Evolutionary conservation across 1,140 invertebrate species (phyloP).

Genomic region (Solenopsis fugax): DNA sequence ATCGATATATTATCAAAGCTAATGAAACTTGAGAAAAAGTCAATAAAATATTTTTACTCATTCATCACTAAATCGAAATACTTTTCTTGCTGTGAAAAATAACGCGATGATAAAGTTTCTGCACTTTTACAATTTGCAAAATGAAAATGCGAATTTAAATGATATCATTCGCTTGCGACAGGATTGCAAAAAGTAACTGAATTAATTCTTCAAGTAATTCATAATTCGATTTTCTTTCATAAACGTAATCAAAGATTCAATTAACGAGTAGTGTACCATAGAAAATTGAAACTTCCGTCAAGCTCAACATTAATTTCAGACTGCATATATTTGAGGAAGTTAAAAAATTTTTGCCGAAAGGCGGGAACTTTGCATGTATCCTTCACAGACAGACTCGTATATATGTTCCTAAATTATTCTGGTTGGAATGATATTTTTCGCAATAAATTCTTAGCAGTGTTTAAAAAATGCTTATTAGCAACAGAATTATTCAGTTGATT

Average conservation of each 20-base stretch:
- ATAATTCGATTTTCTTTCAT: neutral
- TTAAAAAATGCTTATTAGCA: too few relatives aligned
- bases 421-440: too few relatives aligned
- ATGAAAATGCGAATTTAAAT: neutral
- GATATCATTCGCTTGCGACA: neutral
- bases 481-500: too few relatives aligned
- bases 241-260: conserved; percentile 38
- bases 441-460: too few relatives aligned
- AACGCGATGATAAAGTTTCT: neutral
- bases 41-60: conserved; percentile 15
- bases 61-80: neutral
- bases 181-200: neutral
- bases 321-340: conserved; percentile 16
- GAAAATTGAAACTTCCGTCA: conserved; percentile 12
- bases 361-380: neutral
- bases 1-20: neutral
- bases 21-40: neutral
- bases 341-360: neutral
- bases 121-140: neutral
- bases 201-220: neutral
- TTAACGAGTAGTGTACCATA: neutral
- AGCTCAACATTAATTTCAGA: conserved; percentile 11
- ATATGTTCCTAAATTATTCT: neutral
- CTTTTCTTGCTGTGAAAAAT: neutral
- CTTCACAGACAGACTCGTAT: too few relatives aligned